phyloP scores from a whole-genome alignment of 2,888 invertebrate species.

The Hypolimnas misippus region DNA sequence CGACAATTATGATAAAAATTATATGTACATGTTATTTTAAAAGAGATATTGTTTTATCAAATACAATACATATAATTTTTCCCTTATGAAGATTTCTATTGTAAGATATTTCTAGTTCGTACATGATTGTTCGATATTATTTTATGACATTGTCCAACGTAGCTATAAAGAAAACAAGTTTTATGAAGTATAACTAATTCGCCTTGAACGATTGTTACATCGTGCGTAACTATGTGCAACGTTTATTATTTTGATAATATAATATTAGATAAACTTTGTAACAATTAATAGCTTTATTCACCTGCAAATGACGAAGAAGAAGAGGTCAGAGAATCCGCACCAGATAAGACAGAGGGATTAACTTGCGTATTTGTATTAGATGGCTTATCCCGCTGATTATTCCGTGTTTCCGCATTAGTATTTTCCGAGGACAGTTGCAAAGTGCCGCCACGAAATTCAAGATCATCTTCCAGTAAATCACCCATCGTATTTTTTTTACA shows the following conservation, averaged over 20 bases:
- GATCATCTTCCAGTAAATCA: constrained; percentile 81
- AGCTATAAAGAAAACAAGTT: not conserved
- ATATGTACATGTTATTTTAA: too few species aligned
- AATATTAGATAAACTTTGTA: not conserved
- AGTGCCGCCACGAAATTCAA: constrained; percentile 84
- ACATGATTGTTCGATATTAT: too few species aligned
- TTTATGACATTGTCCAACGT: not conserved
- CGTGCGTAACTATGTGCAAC: not conserved
- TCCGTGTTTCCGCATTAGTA: constrained; percentile 50
- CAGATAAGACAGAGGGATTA: constrained; percentile 75
- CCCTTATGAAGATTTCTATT: not conserved
- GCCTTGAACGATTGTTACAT: not conserved
- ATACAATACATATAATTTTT: too few species aligned
- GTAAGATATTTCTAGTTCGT: not conserved
- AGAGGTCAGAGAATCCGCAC: constrained; percentile 75
- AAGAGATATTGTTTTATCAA: too few species aligned
- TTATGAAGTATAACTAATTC: not conserved
- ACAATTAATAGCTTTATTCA: constrained; percentile 41
- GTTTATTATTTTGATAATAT: not conserved
- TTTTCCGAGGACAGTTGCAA: constrained; percentile 71
- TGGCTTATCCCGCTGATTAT: constrained; percentile 52
- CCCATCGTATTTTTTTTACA: constrained; percentile 56
- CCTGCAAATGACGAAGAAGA: constrained; percentile 76
- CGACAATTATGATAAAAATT: too few species aligned
- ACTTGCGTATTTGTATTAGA: constrained; percentile 54